These are phyloP conservation scores for Aldrovandia affinis DNA, from an alignment of 2,797 vertebrate species.

Conservation along the genomic window DNA sequence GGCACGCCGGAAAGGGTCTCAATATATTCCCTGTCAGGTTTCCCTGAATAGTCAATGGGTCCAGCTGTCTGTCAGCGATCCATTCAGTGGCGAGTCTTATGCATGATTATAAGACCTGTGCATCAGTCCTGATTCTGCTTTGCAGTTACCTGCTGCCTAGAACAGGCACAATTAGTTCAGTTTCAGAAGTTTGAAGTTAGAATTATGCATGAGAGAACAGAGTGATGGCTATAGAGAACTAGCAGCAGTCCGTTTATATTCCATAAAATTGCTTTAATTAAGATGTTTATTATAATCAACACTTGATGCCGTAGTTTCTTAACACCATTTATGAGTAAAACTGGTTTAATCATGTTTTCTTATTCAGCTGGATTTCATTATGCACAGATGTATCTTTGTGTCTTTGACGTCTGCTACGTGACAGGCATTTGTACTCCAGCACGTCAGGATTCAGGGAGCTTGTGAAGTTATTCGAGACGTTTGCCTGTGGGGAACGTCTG, in stretches of 20 bases:
- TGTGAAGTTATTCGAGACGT: conserved; percentile 17
- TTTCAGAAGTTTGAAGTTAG: conserved; percentile 48
- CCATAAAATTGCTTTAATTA: background rate
- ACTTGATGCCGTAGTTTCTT: background rate
- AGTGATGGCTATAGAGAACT: background rate
- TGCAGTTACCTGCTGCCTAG: conserved; percentile 43
- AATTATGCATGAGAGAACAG: conserved; percentile 33
- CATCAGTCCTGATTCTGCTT: conserved; percentile 34
- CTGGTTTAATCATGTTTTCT: conserved; percentile 17
- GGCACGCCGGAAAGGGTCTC: background rate
- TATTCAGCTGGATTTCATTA: conserved; percentile 25
- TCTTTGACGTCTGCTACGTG: background rate
- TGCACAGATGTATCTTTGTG: conserved; percentile 19
- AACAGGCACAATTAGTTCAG: conserved; percentile 44
- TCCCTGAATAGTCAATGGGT: conserved; percentile 13
- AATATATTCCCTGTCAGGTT: background rate
- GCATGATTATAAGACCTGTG: background rate
- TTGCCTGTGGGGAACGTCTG: background rate
- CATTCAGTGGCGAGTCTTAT: background rate
- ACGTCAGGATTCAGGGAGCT: background rate
- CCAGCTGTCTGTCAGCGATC: background rate
- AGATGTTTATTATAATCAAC: background rate
- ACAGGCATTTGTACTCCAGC: background rate
- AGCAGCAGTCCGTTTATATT: background rate
- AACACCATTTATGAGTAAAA: background rate